Conservation (phyloP, 2,888 invertebrate species). For the Tenodera sinensis region DNA sequence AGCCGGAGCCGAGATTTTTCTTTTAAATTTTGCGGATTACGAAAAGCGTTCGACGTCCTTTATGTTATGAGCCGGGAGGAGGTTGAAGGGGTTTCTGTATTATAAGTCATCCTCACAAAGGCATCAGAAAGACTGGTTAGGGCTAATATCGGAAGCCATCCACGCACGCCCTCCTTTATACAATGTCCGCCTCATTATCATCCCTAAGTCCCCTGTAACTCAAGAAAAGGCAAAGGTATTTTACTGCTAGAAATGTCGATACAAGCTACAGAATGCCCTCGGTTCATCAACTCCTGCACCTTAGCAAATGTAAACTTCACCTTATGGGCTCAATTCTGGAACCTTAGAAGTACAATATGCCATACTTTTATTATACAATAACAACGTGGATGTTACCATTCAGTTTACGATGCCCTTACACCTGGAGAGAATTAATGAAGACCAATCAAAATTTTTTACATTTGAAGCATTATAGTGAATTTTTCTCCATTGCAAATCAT, state of each 20-base stretch:
- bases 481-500: too few species aligned
- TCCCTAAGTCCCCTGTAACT: background rate
- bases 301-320: too few species aligned
- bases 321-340: too few species aligned
- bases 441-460: too few species aligned
- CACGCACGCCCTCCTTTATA: conserved; percentile 1
- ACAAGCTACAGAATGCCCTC: background rate
- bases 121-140: conserved; percentile 3
- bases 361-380: too few species aligned
- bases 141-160: conserved; percentile 19
- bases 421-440: too few species aligned
- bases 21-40: conserved; percentile 25
- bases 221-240: background rate
- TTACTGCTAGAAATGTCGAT: background rate
- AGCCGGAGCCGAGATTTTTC: conserved; percentile 19
- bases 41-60: background rate
- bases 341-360: too few species aligned
- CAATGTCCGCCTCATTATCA: background rate
- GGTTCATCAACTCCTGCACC: background rate
- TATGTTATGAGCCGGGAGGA: background rate
- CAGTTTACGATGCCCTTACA: too few species aligned
- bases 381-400: too few species aligned
- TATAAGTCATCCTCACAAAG: conserved; percentile 13
- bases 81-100: background rate
- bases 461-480: too few species aligned